These are phyloP conservation scores for Macrophya alboannulata DNA, from an alignment of 2,888 invertebrate genomes.

Conservation along the genomic window DNA sequence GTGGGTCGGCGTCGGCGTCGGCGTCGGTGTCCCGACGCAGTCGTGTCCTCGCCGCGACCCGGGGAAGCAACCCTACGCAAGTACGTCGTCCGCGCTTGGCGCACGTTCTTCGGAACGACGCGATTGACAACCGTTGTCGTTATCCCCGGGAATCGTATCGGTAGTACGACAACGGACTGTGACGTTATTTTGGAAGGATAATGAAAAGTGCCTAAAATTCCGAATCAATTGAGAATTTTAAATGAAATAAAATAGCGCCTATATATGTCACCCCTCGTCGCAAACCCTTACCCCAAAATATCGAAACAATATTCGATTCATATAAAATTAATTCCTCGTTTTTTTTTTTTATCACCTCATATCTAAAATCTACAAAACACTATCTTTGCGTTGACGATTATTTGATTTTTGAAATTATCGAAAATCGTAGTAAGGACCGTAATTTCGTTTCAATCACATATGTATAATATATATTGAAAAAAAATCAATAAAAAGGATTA, in stretches of 20 bases:
- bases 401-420: not conserved
- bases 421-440: not conserved
- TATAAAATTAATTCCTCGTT: not conserved
- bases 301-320: not conserved
- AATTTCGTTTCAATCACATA: not conserved
- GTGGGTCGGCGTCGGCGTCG: conserved; percentile 63
- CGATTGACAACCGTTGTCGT: not conserved
- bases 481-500: no score
- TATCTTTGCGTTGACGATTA: not conserved
- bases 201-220: conserved; percentile 7
- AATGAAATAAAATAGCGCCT: not conserved
- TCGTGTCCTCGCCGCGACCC: conserved; percentile 74
- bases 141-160: not conserved
- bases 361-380: not conserved
- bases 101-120: conserved; percentile 40
- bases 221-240: not conserved
- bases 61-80: conserved; percentile 66
- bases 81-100: conserved; percentile 27
- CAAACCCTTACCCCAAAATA: not conserved
- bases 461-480: no score
- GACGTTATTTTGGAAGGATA: not conserved
- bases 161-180: not conserved
- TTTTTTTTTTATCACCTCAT: not conserved
- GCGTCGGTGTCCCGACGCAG: conserved; percentile 68
- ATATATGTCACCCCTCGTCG: not conserved